Evolutionary conservation across 2,888 invertebrate genomes (phyloP).

Genomic region (Andrena marginata): DNA sequence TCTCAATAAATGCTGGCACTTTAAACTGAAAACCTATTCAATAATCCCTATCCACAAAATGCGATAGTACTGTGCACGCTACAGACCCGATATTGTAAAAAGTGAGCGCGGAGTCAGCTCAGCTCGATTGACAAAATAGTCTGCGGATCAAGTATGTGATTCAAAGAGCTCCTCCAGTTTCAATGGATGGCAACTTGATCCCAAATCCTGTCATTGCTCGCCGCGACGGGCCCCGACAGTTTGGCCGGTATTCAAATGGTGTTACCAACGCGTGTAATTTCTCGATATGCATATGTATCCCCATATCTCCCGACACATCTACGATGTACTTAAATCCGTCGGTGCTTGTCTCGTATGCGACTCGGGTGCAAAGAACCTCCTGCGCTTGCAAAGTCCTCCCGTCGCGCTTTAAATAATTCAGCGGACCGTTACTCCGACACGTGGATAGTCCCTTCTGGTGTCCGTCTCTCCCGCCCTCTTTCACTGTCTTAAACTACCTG

Average conservation of each 20-base stretch:
- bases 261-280: constrained; percentile 28
- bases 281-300: constrained; percentile 29
- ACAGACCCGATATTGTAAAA: background rate
- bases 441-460: constrained; percentile 61
- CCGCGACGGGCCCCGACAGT: background rate
- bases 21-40: background rate
- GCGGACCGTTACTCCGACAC: constrained; percentile 68
- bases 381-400: constrained; percentile 53
- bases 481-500: constrained; percentile 52
- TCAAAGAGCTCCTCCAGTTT: background rate
- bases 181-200: background rate
- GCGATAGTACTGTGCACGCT: background rate
- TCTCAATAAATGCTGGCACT: background rate
- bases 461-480: constrained; percentile 48
- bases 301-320: constrained; percentile 45
- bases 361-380: constrained; percentile 54
- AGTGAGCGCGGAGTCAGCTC: no score
- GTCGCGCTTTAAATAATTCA: constrained; percentile 71
- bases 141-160: no score
- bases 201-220: background rate
- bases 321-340: constrained; percentile 47
- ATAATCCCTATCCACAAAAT: background rate
- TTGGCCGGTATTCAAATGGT: constrained; percentile 4
- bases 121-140: no score
- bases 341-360: constrained; percentile 51